Evolutionary conservation across 2,888 invertebrate genomes (phyloP), one percentile per base, ranked within the genome.

Genomic region (Ichneumoninae sp.): DNA sequence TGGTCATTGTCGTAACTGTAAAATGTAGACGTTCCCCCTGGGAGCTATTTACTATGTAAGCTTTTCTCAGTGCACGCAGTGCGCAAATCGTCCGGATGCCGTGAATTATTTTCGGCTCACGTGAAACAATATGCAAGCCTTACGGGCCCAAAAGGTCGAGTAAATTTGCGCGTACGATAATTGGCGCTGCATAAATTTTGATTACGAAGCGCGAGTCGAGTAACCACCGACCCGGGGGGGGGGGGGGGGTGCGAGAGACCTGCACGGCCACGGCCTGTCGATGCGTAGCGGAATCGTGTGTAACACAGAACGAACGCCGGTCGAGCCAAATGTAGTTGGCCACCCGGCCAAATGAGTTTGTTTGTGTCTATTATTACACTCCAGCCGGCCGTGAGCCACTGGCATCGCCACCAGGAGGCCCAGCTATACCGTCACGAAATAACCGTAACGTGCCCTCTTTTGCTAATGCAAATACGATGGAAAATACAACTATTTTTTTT

Each of bases 291-390:
- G 87, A 86, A 89, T 88, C 86, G 89, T 88, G 88, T 82, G 80
- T 63, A 71, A 74, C 66, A 87, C 82, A 87, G 80, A 82, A 83
- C 85, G 76, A 90, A 90, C 88, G 89, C 86, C 83, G 89, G 86
- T 83, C 92, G 90, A 89, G 92, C 92, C 92, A 92, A 92, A 92
- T 92, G 92, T 91, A 92, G 92, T 92, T 92, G 92, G 92, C 91
- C 89, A 88, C 88, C 83, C 89, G 86, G 91, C 92, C 92, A 92
- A 92, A 92, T 92, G 91, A 92, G 91, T 92, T 92, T 92, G 92
- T 90, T 89, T 90, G 90, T 88, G 90, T 92, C 92, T 92, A 92
- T 92, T 92, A 92, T 92, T 92, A 92, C 89, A 89, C 90, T 89
- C 90, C 91, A 91, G 26, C 26, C 1, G 26, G 26, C 1, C 92